Evolutionary conservation across 1,140 invertebrate species (phyloP).

Genomic region (Magallana gigas): DNA sequence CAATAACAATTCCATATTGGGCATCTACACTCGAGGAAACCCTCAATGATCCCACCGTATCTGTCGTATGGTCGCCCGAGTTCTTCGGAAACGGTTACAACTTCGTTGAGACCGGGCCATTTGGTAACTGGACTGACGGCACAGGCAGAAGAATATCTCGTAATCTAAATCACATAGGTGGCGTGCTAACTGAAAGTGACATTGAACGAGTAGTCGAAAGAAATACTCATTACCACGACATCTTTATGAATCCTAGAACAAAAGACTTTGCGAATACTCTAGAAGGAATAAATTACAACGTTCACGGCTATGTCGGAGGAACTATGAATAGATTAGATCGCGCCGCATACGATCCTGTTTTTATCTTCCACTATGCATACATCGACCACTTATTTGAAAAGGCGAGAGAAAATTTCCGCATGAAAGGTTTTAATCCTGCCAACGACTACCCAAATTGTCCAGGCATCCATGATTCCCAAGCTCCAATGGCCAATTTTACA

Average conservation of each 20-base stretch:
- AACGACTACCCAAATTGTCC: conserved; percentile 26
- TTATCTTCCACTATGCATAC: conserved; percentile 75
- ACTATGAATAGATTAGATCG: conserved; percentile 53
- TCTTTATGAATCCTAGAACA: conserved; percentile 56
- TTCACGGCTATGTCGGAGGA: conserved; percentile 61
- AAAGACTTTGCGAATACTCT: conserved; percentile 56
- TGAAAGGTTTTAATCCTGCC: not conserved
- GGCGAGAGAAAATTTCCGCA: conserved; percentile 63
- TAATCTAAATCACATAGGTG: conserved; percentile 18
- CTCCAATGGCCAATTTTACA: conserved; percentile 1
- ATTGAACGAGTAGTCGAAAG: conserved; percentile 44
- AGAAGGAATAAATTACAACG: conserved; percentile 55
- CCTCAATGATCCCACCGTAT: conserved; percentile 65
- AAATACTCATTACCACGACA: conserved; percentile 46
- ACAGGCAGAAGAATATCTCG: conserved; percentile 47
- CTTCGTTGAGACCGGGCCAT: conserved; percentile 76
- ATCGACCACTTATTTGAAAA: conserved; percentile 78
- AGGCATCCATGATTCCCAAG: conserved; percentile 31
- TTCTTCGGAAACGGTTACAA: conserved; percentile 77
- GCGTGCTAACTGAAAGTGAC: conserved; percentile 42
- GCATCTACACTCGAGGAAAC: conserved; percentile 39
- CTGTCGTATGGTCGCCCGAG: conserved; percentile 71
- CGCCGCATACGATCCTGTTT: conserved; percentile 61
- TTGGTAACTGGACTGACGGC: conserved; percentile 57
- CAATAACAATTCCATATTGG: conserved; percentile 49